These are phyloP conservation scores for Microtus ochrogaster DNA, from an alignment of 2,113 vertebrate genomes.

Conservation along the genomic window DNA sequence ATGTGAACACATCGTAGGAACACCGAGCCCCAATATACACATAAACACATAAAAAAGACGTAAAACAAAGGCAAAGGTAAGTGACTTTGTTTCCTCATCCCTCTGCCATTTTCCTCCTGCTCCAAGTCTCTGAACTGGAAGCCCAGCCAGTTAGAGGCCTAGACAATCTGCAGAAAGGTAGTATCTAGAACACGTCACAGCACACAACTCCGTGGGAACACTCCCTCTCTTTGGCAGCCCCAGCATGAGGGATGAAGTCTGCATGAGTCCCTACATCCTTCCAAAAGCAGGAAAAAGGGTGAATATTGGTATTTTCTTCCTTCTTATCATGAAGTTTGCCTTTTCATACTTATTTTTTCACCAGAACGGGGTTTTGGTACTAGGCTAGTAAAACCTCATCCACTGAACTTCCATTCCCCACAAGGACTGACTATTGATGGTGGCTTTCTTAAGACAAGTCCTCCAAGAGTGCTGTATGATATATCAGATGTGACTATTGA, in stretches of 20 bases:
- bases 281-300: neutral
- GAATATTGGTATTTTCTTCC: neutral
- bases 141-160: neutral
- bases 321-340: neutral
- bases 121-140: neutral
- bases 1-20: neutral
- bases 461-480: slow-evolving; percentile 8
- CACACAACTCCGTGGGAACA: neutral
- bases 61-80: neutral
- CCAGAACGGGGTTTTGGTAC: neutral
- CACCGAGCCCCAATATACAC: neutral
- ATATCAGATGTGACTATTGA: neutral
- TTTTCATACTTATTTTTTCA: neutral
- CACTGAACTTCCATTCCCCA: neutral
- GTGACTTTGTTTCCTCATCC: neutral
- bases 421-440: neutral
- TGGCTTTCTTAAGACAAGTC: slow-evolving; percentile 23
- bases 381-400: neutral
- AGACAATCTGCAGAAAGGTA: neutral
- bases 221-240: slow-evolving; percentile 4
- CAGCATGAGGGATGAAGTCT: neutral
- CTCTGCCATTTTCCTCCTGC: neutral
- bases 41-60: neutral
- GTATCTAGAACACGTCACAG: neutral
- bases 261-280: neutral